Evolutionary conservation across 2,888 invertebrate species (phyloP), one percentile per base, ranked within the genome.

Genomic region (Melolontha melolontha): DNA sequence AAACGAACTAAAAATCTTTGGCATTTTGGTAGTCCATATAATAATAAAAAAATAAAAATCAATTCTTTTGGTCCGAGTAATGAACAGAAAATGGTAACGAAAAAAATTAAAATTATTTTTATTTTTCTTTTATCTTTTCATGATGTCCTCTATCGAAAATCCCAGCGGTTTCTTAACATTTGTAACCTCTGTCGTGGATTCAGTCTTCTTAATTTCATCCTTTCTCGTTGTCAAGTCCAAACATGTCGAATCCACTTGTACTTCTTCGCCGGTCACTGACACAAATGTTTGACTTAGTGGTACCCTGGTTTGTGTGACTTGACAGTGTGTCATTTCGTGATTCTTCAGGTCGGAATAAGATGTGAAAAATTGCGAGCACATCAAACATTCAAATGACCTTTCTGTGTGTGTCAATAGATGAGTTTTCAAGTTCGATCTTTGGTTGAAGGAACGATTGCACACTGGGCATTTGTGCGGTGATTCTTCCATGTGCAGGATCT

Each of bases 401-500:
- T 95, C 94, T 44, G 95, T 94, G 83, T 95, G 95, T 0, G 95
- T 95, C 16, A 95, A 86, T 16, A 95, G 85, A 82, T 96, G 95
- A 1, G 95, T 95, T 82, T 96, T 96, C 62, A 96, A 86, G 81
- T 95, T 95, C 69, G 93, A 93, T 40, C 95, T 89, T 82, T 96
- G 96, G 82, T 95, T 95, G 84, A 96, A 96, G 76, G 92, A 92
- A 67, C 94, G 88, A 74, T 92, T 92, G 84, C 95, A 96, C 1
- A 94, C 94, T 6, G 94, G 93, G 78, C 95, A 96, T 82, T 95
- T 95, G 86, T 95, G 95, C 1, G 95, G 95, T 0, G 94, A 94
- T 80, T 95, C 95, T 81, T 95, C 95, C 92, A 94, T 92, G 82
- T 96, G 96, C 39, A 96, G 88, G 73, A 96, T 95, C 82, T 94